Percentiles rank a stretch among this genome's conserved stretches.
Conservation (phyloP, 2,113 vertebrate species). For the Oreochromis tanganicae region DNA sequence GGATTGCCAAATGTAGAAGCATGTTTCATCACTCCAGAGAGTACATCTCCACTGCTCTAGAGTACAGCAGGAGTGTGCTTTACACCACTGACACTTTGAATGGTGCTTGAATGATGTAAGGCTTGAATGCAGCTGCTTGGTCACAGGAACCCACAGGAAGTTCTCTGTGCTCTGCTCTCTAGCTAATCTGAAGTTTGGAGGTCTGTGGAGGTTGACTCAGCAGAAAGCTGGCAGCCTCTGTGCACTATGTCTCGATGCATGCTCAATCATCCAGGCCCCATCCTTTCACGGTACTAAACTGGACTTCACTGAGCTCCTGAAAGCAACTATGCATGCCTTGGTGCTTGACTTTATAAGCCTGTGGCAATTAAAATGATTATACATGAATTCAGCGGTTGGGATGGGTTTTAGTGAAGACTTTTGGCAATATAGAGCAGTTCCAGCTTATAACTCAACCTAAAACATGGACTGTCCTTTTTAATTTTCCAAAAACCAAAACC, state of each 20-base stretch:
- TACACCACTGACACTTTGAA: no score
- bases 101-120: no score
- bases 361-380: background rate
- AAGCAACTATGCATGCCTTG: background rate
- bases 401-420: background rate
- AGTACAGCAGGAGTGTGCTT: background rate
- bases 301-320: background rate
- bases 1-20: background rate
- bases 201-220: background rate
- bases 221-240: background rate
- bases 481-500: background rate
- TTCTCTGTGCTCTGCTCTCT: background rate
- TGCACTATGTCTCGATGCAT: background rate
- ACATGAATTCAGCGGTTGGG: background rate
- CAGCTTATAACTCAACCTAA: background rate
- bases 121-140: background rate
- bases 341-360: background rate
- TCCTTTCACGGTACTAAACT: background rate
- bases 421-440: fast-evolving
- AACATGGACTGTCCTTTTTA: background rate
- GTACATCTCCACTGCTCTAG: background rate
- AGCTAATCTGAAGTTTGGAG: background rate
- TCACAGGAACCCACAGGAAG: background rate
- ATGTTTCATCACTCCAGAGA: background rate
- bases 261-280: background rate